These are phyloP conservation scores for Trematomus bernacchii DNA, from an alignment of 2,797 vertebrate genomes.

Conservation along the genomic window DNA sequence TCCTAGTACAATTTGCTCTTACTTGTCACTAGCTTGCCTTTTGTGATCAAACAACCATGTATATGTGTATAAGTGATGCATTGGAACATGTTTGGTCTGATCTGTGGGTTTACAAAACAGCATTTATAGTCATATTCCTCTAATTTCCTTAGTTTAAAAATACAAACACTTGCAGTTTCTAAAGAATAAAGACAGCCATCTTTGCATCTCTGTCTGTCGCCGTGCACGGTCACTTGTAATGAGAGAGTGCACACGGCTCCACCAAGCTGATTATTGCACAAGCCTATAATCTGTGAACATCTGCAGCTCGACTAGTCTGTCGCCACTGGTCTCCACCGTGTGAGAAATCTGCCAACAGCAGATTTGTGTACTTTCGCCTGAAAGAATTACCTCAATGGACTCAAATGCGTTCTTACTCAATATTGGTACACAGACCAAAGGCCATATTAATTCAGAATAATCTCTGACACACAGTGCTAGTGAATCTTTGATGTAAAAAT, in stretches of 20 bases:
- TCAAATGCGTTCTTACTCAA: constrained; percentile 24
- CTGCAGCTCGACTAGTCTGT: constrained; percentile 67
- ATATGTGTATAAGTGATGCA: neutral
- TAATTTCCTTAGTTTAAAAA: constrained; percentile 3
- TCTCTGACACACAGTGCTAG: neutral
- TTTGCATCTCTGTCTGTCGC: constrained; percentile 47
- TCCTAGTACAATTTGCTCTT: neutral
- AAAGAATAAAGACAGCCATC: constrained; percentile 22
- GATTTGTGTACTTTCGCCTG: constrained; percentile 59
- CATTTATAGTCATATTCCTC: neutral
- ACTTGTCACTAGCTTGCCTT: constrained; percentile 15
- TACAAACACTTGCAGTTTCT: constrained; percentile 15
- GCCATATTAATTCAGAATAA: constrained; percentile 14
- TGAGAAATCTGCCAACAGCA: constrained; percentile 58
- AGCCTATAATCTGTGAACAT: constrained; percentile 82
- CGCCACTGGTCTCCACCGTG: constrained; percentile 38
- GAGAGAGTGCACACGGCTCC: constrained; percentile 67
- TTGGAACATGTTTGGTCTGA: constrained; percentile 16
- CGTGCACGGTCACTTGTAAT: constrained; percentile 49
- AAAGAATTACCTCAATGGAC: constrained; percentile 46
- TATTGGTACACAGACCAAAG: constrained; percentile 1
- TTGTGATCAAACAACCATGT: neutral
- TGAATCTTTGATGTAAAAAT: neutral
- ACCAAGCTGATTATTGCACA: constrained; percentile 77
- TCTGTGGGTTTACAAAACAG: neutral